Evolutionary conservation across 2,113 vertebrate species (phyloP), one percentile per base, ranked within the genome.

Genomic region (Scalopus aquaticus): DNA sequence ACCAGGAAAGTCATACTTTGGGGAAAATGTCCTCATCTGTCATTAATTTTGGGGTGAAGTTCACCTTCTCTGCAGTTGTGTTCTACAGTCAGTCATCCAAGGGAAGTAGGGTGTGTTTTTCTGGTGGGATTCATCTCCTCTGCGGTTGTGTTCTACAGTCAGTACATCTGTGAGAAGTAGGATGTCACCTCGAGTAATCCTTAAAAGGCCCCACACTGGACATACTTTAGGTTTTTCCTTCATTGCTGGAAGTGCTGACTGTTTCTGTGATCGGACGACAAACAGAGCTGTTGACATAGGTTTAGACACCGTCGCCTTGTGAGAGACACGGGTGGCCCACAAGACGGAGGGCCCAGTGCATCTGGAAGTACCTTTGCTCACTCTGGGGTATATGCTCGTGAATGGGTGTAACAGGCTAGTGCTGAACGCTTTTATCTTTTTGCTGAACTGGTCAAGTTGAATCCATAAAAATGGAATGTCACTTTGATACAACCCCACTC

Each of bases 361-460:
- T 28, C 30, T 44, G 46, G 64, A 19, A n/a, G 3, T 8, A 30
- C 28, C 6, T 15, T 0, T 0, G 49, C 15, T 35, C n/a, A 17
- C 22, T 44, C 44, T 37, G 2, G 26, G n/a, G 10, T 35, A 28
- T 0, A 37, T 0, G 0, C 7, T 62, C 35, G 42, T 2, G 0
- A 7, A 5, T 11, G 3, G 5, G 15, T 67, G 12, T 37, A 30
- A 46, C 20, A 1, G 4, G 83, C 12, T 44, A 20, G 3, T 24
- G 15, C 16, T 83, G 67, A 64, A 11, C n/a, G 30, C 30, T 32
- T 60, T 42, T 91, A 90, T 39, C 24, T 77, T 64, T 79, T 35
- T 77, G 35, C 28, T 73, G 60, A 94, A 28, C 10, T 62, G 65
- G 42, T 49, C 58, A 69, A 72, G 39, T 49, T 46, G n/a, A 94